Base-by-base conservation (phyloP, 2,797 vertebrate species). In the Rachycentron canadum region DNA sequence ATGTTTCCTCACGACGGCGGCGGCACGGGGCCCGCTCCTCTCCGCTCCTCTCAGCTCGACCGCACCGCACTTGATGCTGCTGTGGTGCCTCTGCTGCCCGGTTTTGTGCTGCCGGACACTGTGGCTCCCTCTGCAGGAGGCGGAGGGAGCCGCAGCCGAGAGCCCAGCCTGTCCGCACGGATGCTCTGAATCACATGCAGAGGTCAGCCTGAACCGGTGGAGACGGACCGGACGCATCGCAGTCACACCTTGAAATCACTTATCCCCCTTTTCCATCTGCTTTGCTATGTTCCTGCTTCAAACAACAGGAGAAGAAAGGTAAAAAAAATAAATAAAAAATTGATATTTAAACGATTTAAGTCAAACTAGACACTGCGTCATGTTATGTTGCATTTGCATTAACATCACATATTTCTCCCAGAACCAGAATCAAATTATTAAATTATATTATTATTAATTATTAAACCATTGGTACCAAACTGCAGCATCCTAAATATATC, bases 41-140 rank as follows among this genome's bases (percentile, higher is more conserved):
- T 57, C 80, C 38, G 50, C 70, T 84, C 65, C 76, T 34, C 68
- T 75, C 58, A 14, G 85, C 13, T 81, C 76, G 16, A 61, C 86
- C 59, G 82, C 86, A 13, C 89, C 82, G 80, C 89, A 79, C 83
- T 88, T 76, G 82, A 83, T 81, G 85, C 82, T 43, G 63, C 76
- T 47, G 1, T 73, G 1, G 7, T 6, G 76, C 77, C 21, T 66
- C 78, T 50, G 80, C 79, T 26, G 73, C 72, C 81, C n/a, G 80
- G 9, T 69, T 81, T 41, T 74, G 62, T 69, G 50, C 52, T 55
- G 59, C 55, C 4, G 76, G 34, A 13, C 50, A 0, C 57, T 12
- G 38, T 14, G 79, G 73, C 83, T 12, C 87, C 89, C 85, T 25
- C 92, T 89, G 79, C 40, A 52, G 86, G 86, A 25, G 7, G 23